A percentile compares a stretch with the other conserved stretches of the same genome.
These are phyloP conservation scores for Meda fulgida DNA, from an alignment of 2,797 vertebrate species.

Conservation along the genomic window DNA sequence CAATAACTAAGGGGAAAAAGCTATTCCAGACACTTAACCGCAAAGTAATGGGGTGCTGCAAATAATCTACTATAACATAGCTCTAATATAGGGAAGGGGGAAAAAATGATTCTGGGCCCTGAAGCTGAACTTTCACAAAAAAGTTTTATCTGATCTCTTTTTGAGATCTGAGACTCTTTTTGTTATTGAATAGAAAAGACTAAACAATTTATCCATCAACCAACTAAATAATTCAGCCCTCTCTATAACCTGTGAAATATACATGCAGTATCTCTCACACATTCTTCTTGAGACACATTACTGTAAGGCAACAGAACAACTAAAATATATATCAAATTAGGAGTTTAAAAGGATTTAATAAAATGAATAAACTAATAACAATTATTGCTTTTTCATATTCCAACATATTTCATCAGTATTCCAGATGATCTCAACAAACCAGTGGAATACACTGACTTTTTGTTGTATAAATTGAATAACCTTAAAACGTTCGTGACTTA, in stretches of 20 bases:
- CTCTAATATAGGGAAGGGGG: constrained; percentile 46
- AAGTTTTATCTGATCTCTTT: not conserved
- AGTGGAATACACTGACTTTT: not conserved
- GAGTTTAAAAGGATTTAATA: not conserved
- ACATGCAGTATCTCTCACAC: not conserved
- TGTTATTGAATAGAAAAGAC: not conserved
- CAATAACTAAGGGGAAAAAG: not conserved
- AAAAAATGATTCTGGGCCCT: not conserved
- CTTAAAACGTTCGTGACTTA: not conserved
- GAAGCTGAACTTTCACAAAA: not conserved
- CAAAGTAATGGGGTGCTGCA: not conserved
- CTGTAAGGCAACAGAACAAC: not conserved
- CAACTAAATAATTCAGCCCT: not conserved
- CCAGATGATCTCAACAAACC: not conserved
- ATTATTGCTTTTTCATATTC: not conserved
- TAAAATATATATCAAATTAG: not conserved
- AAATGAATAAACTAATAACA: not conserved
- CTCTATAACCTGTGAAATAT: not conserved
- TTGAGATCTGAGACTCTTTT: no score
- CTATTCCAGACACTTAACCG: constrained; percentile 30
- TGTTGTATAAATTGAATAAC: not conserved
- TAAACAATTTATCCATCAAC: not conserved
- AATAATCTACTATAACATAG: constrained; percentile 25
- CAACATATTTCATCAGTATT: not conserved
- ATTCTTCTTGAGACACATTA: not conserved